These are phyloP conservation scores for Drosophila mettleri DNA, from an alignment of 2,888 invertebrate genomes.

Conservation along the genomic window DNA sequence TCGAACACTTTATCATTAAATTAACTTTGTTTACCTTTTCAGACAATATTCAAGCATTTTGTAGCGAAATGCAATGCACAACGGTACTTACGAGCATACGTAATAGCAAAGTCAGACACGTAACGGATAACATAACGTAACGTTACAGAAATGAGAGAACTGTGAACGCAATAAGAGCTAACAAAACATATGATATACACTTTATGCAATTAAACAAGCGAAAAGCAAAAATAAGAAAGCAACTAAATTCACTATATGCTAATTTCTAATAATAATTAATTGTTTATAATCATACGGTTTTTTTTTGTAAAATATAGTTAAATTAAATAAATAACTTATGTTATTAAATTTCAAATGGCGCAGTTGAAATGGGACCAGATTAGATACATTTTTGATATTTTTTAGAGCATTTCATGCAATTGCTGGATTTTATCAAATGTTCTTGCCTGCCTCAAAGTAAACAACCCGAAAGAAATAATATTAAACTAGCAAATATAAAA, in stretches of 20 bases:
- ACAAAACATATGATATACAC: conserved; percentile 15
- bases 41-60: conserved; percentile 67
- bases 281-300: no score
- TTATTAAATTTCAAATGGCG: not conserved
- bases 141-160: not conserved
- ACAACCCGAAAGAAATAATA: not conserved
- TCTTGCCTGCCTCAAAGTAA: not conserved
- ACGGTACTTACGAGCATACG: conserved; percentile 51
- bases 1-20: conserved; percentile 18
- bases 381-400: not conserved
- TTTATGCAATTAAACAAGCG: not conserved
- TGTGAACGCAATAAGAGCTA: conserved; percentile 22
- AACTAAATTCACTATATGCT: no score
- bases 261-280: no score
- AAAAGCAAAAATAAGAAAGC: no score
- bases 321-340: rapidly evolving
- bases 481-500: not conserved
- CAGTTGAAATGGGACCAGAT: conserved; percentile 6
- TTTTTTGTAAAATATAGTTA: not conserved
- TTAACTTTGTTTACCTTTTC: conserved; percentile 70
- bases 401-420: not conserved
- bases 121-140: conserved; percentile 11
- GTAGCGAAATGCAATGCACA: conserved; percentile 65
- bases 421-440: not conserved
- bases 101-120: conserved; percentile 43